Evolutionary conservation across 2,113 vertebrate species (phyloP).

Genomic region (Pitta sordida): DNA sequence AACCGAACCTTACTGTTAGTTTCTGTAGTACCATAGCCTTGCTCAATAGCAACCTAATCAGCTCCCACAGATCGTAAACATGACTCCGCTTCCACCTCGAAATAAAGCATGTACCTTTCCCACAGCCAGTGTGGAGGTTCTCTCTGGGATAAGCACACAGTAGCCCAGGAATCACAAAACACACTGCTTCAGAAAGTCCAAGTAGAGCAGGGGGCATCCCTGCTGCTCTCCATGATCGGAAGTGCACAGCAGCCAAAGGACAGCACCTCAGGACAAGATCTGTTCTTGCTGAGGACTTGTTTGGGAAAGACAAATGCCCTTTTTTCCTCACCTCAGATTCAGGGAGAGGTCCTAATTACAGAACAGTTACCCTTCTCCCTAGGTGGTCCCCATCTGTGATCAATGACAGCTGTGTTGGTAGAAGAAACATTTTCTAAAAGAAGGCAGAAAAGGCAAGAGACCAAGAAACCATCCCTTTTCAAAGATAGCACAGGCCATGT

Average conservation of each 20-base stretch:
- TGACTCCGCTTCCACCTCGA: background rate
- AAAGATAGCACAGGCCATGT: background rate
- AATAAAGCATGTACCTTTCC: background rate
- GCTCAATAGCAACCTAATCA: background rate
- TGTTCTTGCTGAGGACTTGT: background rate
- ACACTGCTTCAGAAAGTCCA: background rate
- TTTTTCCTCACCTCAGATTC: background rate
- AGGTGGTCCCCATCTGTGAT: background rate
- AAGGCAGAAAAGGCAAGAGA: background rate
- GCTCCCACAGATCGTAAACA: background rate
- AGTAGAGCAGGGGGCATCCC: background rate
- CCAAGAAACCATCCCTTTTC: constrained; percentile 20
- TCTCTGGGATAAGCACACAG: background rate
- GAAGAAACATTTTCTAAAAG: background rate
- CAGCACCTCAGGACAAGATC: background rate
- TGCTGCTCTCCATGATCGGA: background rate
- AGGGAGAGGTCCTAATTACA: background rate
- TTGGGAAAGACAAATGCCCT: background rate
- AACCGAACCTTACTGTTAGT: background rate
- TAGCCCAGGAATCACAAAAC: background rate
- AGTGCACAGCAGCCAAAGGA: background rate
- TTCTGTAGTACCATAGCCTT: background rate
- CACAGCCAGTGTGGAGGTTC: background rate
- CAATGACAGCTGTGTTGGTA: background rate
- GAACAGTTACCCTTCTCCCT: background rate